phyloP scores from a whole-genome alignment of 2,797 vertebrate species.

The Parauchenoglanis ngamensis region DNA sequence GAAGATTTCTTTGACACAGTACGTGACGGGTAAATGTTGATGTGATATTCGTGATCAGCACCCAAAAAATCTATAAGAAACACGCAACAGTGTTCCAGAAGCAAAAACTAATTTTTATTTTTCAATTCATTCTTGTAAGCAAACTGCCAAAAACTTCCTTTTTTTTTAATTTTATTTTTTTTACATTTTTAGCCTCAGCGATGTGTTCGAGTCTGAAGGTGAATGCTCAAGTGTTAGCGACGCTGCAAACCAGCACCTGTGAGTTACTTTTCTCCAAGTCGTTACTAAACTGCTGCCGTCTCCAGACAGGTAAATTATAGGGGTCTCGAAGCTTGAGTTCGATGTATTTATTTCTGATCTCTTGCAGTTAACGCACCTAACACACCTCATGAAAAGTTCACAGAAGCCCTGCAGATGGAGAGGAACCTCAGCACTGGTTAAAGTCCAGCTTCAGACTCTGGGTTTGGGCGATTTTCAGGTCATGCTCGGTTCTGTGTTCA shows the following conservation, averaged over 20 bases:
- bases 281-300: not conserved
- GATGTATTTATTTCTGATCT: not conserved
- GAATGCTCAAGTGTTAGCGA: not conserved
- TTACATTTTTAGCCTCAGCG: not conserved
- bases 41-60: too few species aligned
- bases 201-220: not conserved
- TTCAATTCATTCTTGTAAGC: too few species aligned
- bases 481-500: not conserved
- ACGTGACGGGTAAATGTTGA: too few species aligned
- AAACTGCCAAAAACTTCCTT: too few species aligned
- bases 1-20: too few species aligned
- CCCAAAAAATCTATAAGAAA: too few species aligned
- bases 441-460: not conserved
- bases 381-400: not conserved
- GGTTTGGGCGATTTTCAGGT: not conserved
- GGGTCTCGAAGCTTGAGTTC: not conserved
- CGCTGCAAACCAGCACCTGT: not conserved
- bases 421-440: not conserved
- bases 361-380: not conserved
- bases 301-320: not conserved
- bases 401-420: not conserved
- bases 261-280: not conserved
- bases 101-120: too few species aligned
- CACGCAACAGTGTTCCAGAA: too few species aligned
- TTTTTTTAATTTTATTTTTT: too few species aligned